Base-by-base conservation (phyloP, 2,888 invertebrate species). In the Metalampra italica region DNA sequence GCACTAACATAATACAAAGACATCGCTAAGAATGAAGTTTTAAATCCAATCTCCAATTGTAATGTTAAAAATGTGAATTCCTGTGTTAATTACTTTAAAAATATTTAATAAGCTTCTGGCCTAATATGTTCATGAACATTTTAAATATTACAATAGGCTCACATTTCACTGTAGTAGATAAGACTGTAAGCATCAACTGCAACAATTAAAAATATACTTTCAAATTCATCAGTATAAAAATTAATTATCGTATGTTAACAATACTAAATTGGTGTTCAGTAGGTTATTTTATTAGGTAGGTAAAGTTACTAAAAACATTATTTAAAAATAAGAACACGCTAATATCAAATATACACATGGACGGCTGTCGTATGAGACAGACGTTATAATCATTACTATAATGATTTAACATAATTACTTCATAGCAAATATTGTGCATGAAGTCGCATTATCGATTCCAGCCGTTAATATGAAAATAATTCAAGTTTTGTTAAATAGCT, bases 351-450 rank as follows among this genome's bases (percentile, higher is more conserved):
- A 63, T 54, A 60, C 52, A 60, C 49, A 48, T 61, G 61, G 73
- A 66, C 57, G 54, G 60, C 65, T 61, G 62, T 57, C 66, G 34
- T 43, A 48, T 12, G 22, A 53, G 65, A 66, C 71, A 63, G 60
- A 54, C 60, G 56, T 58, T 57, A 50, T 46, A 47, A 50, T 56
- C 29, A 48, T 51, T 50, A 40, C 42, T 29, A 50, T 37, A 4
- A 41, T 40, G 9, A 13, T 14, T 39, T 22, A 39, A 41, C 13
- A 38, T 44, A 46, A n/a, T n/a, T n/a, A n/a, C 8, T 43, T 15
- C 15, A 30, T 66, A 69, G 65, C 68, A 62, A 64, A 63, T 64
- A 60, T 78, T 79, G 82, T 82, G 80, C 79, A 71, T 71, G 52
- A 67, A 58, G 53, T 68, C 60, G 59, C 63, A 66, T 61, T 34